Percentiles rank a stretch among this genome's conserved stretches.
phyloP scores from a whole-genome alignment of 30 jellyfish, hydroid and myxozoan species.

The Nemopilema nomurai region DNA sequence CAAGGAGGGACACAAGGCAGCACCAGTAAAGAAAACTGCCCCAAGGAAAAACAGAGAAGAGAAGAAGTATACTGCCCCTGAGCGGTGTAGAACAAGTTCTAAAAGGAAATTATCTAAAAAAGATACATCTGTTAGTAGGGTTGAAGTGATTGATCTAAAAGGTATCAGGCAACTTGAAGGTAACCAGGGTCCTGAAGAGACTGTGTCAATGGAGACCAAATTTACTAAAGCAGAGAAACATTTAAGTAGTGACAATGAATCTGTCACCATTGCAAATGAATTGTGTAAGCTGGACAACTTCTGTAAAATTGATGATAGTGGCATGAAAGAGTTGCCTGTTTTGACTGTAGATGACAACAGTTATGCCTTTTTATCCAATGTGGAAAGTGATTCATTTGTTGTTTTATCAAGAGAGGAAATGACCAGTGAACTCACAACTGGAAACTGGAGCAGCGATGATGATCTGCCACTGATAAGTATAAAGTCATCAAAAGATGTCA shows the following conservation, averaged over 20 bases:
- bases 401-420: not conserved
- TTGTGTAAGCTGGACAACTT: not conserved
- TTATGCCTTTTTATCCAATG: not conserved
- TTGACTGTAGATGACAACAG: not conserved
- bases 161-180: not conserved
- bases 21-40: not conserved
- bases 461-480: not conserved
- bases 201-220: not conserved
- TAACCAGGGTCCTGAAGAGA: not conserved
- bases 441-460: not conserved
- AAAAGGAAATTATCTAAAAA: too few relatives aligned
- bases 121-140: not conserved
- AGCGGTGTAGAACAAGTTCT: not conserved
- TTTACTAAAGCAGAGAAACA: not conserved
- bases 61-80: not conserved
- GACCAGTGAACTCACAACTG: not conserved
- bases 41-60: not conserved
- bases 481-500: not conserved
- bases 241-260: not conserved
- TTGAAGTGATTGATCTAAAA: not conserved
- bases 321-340: not conserved
- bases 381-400: not conserved
- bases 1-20: not conserved
- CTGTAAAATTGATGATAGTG: not conserved
- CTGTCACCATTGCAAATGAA: not conserved